These are phyloP conservation scores for Maniola hyperantus DNA, from an alignment of 2,888 invertebrate species.

Conservation along the genomic window DNA sequence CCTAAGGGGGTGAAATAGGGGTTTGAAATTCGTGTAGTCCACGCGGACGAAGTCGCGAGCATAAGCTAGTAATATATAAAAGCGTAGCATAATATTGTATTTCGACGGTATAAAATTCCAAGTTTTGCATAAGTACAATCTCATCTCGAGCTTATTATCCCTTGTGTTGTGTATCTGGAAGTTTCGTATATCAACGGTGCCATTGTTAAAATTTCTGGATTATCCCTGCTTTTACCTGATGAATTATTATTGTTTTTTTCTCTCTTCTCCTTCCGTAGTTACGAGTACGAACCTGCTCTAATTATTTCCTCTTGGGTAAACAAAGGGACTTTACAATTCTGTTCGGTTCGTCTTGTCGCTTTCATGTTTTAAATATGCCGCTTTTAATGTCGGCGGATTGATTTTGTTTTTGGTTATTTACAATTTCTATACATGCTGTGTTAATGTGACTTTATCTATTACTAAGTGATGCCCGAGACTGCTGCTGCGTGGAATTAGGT, in stretches of 20 bases:
- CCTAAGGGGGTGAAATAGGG: too few relatives aligned
- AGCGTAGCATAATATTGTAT: too few relatives aligned
- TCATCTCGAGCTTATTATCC: too few relatives aligned
- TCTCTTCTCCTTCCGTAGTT: conserved; percentile 51
- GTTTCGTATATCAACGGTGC: conserved; percentile 33
- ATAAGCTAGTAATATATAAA: too few relatives aligned
- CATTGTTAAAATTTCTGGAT: conserved; percentile 69
- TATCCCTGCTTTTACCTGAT: conserved; percentile 70
- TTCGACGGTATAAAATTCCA: too few relatives aligned
- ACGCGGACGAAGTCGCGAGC: too few relatives aligned
- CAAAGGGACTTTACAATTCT: conserved; percentile 59
- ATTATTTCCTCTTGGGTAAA: conserved; percentile 75
- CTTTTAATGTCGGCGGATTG: conserved; percentile 16
- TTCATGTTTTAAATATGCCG: conserved; percentile 40
- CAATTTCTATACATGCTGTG: neutral
- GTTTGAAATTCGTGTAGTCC: too few relatives aligned
- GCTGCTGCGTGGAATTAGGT: too few relatives aligned
- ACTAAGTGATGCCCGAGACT: too few relatives aligned
- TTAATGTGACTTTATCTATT: neutral
- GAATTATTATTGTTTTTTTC: conserved; percentile 67
- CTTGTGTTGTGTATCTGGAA: too few relatives aligned
- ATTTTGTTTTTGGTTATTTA: conserved; percentile 9
- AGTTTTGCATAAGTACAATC: too few relatives aligned
- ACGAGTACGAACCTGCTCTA: conserved; percentile 63
- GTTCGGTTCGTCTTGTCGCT: conserved; percentile 39